A percentile compares a stretch with the other conserved stretches of the same genome.
Evolutionary conservation across 2,797 vertebrate species (phyloP).

Genomic region (Protonibea diacanthus): DNA sequence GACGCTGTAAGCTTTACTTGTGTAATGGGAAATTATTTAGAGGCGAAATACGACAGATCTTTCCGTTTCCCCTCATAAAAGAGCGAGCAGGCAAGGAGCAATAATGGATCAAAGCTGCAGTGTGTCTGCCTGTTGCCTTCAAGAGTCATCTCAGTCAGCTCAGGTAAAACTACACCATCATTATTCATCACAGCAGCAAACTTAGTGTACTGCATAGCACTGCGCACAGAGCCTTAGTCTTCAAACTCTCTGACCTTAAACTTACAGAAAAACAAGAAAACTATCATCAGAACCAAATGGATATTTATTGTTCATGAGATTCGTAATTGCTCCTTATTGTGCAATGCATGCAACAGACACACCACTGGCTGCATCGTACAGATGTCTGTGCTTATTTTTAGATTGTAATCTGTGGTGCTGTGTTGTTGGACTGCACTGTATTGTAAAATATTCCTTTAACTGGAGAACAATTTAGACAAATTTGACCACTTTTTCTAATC

Average conservation of each 20-base stretch:
- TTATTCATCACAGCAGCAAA: constrained; percentile 18
- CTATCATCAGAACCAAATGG: background rate
- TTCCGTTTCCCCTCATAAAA: constrained; percentile 89
- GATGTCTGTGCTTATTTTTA: background rate
- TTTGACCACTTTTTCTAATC: background rate
- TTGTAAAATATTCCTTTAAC: background rate
- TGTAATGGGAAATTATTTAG: constrained; percentile 94
- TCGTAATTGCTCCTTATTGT: background rate
- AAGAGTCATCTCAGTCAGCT: constrained; percentile 36
- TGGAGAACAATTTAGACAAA: background rate
- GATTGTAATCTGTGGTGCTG: background rate
- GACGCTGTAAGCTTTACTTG: constrained; percentile 77
- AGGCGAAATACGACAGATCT: constrained; percentile 87
- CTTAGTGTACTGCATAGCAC: background rate
- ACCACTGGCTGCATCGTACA: background rate
- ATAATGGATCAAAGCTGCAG: constrained; percentile 47
- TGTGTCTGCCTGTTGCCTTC: constrained; percentile 63
- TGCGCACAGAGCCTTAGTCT: background rate
- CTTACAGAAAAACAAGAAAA: background rate
- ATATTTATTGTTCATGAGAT: background rate
- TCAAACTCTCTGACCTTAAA: background rate
- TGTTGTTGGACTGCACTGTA: background rate
- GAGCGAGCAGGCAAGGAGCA: constrained; percentile 79
- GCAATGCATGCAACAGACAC: background rate
- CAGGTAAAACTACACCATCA: constrained; percentile 38